Conservation (phyloP, 2,113 vertebrate genomes). For the Aleadryas rufinucha region DNA sequence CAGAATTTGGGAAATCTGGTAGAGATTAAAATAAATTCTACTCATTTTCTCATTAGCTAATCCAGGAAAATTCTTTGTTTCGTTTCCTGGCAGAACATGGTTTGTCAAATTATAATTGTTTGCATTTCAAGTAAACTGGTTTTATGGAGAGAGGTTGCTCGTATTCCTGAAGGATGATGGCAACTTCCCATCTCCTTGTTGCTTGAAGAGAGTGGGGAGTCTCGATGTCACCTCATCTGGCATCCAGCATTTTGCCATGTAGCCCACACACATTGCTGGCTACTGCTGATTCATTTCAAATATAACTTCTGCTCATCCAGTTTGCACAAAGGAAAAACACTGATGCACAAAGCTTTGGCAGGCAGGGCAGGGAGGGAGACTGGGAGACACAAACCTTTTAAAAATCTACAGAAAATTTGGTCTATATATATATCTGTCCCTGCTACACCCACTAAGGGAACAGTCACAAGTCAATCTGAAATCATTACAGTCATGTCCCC, state of each 20-base stretch:
- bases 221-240: neutral
- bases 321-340: neutral
- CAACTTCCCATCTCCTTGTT: neutral
- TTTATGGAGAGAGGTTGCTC: neutral
- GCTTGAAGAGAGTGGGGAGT: neutral
- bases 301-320: neutral
- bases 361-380: neutral
- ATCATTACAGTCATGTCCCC: neutral
- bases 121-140: neutral
- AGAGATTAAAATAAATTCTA: slow-evolving; percentile 6
- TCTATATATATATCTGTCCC: too few relatives aligned
- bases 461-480: neutral
- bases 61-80: neutral
- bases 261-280: neutral
- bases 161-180: neutral
- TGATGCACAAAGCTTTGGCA: neutral
- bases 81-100: neutral
- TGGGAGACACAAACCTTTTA: neutral
- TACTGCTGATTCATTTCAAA: neutral
- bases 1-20: neutral
- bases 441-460: neutral
- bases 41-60: neutral
- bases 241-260: neutral
- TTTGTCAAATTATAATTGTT: neutral
- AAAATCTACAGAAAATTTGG: neutral